Conservation (phyloP, 2,888 invertebrate genomes). For the Drosophila nr. perissopoda region DNA sequence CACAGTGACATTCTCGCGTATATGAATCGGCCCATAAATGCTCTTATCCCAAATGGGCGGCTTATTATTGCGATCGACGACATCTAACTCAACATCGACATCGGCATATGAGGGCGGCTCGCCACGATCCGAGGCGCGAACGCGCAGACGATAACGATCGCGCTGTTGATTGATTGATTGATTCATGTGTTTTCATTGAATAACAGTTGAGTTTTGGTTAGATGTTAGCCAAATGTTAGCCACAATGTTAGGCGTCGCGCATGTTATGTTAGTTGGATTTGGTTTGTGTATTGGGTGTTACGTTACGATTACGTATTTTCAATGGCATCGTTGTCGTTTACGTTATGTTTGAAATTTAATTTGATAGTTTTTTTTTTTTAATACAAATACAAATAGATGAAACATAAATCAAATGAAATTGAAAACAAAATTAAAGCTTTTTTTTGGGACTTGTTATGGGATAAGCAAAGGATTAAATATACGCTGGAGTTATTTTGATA, state of each 20-base stretch:
- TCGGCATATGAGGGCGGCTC: constrained; percentile 96
- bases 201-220: constrained; percentile 15
- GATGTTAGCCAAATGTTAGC: constrained; percentile 43
- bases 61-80: constrained; percentile 99
- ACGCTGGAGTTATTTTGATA: constrained; percentile 8
- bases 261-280: constrained; percentile 39
- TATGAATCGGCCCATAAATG: constrained; percentile 98
- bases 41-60: constrained; percentile 98
- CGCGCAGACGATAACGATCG: constrained; percentile 98
- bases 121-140: constrained; percentile 98
- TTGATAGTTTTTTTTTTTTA: constrained; percentile 19
- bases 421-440: constrained; percentile 20
- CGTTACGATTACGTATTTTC: constrained; percentile 70
- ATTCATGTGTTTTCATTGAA: constrained; percentile 7
- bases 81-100: constrained; percentile 98
- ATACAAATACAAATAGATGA: constrained; percentile 37
- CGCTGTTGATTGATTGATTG: constrained; percentile 87
- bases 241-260: constrained; percentile 28
- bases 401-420: constrained; percentile 49
- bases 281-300: constrained; percentile 67
- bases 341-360: constrained; percentile 46
- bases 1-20: constrained; percentile 99
- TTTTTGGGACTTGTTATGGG: constrained; percentile 17
- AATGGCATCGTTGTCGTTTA: constrained; percentile 68
- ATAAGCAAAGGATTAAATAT: constrained; percentile 30